Base-by-base conservation (phyloP, 2,888 invertebrate genomes). In the Eristalinus sepulchralis region DNA sequence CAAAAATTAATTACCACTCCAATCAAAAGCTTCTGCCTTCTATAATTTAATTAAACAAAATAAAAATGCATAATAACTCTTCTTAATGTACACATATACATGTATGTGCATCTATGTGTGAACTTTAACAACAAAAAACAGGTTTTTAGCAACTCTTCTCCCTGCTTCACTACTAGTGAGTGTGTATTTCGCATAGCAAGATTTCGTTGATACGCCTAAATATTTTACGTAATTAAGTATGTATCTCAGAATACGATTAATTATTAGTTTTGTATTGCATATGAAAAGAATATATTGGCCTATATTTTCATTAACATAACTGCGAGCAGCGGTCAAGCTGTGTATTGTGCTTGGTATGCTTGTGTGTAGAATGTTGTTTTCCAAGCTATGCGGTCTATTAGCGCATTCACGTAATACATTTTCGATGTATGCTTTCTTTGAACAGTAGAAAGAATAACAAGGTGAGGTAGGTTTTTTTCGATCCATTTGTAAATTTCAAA, bases 201-300 rank as follows among this genome's bases (percentile, higher is more conserved):
- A 72, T 47, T 67, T 77, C 72, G 70, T 85, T 77, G 85, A 67
- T 82, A 34, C 39, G 59, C 47, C 20, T n/a, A 27, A n/a, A 27
- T 17, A 17, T 24, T 62, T 36, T 55, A 57, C 60, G 53, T 78
- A 20, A 76, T 20, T 72, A 71, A 63, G 80, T 80, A 68, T 80
- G 67, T 57, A 80, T 76, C 34, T 62, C 33, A 20, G 55, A 72
- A 66, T 36, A 66, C 64, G 57, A 63, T 17, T 17, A 47, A 47
- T 47, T 47, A 17, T 47, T 47, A 47, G 17, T 47, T 47, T 39
- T 39, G 5, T n/a, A n/a, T 39, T 39, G 2, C 39, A n/a, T 39
- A 39, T 57, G 57, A 24, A 24, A 22, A 60, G 53, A 60, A 79
- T 66, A 63, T 59, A 66, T 66, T 72, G 72, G 66, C 71, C 71